Evolutionary conservation across 2,113 vertebrate genomes (phyloP).

Genomic region (Dicerorhinus sumatrensis): DNA sequence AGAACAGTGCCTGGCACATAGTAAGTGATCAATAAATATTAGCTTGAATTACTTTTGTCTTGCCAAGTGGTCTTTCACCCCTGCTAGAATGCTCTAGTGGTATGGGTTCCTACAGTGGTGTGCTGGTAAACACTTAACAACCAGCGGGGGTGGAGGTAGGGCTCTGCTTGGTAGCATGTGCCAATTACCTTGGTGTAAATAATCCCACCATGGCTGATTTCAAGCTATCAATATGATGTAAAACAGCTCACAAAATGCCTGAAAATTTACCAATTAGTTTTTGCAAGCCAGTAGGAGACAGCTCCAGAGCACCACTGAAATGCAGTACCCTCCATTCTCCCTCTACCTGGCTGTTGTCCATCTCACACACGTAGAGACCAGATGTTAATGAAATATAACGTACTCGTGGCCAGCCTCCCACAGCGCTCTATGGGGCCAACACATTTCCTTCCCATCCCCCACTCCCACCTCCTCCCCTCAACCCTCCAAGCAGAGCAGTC

Average conservation of each 20-base stretch:
- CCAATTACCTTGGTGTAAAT: background rate
- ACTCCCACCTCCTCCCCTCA: background rate
- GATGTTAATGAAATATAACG: background rate
- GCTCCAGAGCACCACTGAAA: background rate
- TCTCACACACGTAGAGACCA: background rate
- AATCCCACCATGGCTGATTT: background rate
- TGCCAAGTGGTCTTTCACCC: background rate
- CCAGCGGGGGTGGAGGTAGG: background rate
- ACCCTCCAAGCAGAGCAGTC: background rate
- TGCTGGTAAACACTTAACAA: background rate
- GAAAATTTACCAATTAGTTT: background rate
- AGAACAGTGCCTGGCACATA: background rate
- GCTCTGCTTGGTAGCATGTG: background rate
- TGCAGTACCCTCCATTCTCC: background rate
- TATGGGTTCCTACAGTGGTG: background rate
- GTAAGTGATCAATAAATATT: background rate
- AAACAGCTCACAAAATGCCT: constrained; percentile 31
- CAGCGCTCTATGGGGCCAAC: background rate
- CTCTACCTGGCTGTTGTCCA: background rate
- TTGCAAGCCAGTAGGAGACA: background rate
- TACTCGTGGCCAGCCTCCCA: background rate
- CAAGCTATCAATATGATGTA: background rate
- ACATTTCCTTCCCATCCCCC: background rate
- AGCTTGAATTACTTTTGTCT: background rate
- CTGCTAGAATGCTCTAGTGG: background rate